A percentile compares a stretch with the other conserved stretches of the same genome.
Evolutionary conservation across 2,113 vertebrate species (phyloP).

Genomic region (Nycticorax nycticorax): DNA sequence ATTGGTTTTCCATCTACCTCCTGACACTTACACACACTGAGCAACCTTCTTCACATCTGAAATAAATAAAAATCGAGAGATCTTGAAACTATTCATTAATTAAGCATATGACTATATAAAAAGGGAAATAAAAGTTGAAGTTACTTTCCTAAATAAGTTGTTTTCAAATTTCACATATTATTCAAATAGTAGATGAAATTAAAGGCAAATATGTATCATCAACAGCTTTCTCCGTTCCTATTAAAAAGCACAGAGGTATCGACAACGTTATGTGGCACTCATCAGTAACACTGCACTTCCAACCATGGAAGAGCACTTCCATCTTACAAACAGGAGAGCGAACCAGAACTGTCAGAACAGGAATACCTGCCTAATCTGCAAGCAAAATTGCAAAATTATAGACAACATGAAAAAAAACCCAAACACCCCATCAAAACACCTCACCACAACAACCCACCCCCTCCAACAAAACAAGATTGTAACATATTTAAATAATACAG

Average conservation of each 20-base stretch:
- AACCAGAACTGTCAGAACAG: background rate
- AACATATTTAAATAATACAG: background rate
- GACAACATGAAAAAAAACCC: background rate
- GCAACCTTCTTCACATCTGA: background rate
- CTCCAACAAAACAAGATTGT: background rate
- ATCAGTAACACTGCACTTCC: background rate
- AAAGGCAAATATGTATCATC: background rate
- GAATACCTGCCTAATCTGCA: background rate
- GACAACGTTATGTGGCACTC: background rate
- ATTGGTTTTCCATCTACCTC: background rate
- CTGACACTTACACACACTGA: background rate
- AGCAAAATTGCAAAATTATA: background rate
- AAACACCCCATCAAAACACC: background rate
- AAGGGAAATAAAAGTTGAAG: background rate
- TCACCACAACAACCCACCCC: too few species aligned
- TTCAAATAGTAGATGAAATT: background rate
- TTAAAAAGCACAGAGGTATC: background rate
- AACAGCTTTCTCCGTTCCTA: background rate
- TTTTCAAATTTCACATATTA: background rate
- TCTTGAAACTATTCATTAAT: background rate
- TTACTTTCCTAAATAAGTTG: background rate
- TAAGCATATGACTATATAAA: background rate
- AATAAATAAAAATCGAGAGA: background rate
- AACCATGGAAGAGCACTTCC: background rate
- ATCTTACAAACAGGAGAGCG: background rate